phyloP scores from a whole-genome alignment of 1,140 invertebrate species.

The Aphis gossypii region DNA sequence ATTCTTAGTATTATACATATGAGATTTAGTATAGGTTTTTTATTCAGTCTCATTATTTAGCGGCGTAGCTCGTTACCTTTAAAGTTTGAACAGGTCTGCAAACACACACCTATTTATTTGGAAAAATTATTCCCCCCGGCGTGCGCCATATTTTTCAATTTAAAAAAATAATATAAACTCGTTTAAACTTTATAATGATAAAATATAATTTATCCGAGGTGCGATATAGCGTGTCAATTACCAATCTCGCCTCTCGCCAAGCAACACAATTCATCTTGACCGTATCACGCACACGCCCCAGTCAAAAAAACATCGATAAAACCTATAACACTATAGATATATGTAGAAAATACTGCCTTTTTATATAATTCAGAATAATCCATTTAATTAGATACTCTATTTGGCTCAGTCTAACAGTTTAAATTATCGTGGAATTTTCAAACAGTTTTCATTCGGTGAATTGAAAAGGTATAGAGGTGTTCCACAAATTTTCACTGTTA shows the following conservation, averaged over 20 bases:
- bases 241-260: background rate
- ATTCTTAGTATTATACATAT: background rate
- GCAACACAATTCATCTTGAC: background rate
- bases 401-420: background rate
- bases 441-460: background rate
- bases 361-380: background rate
- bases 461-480: background rate
- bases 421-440: background rate
- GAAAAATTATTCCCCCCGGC: background rate
- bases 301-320: background rate
- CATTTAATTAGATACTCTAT: background rate
- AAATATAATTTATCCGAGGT: conserved; percentile 23
- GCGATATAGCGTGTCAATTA: background rate
- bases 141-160: conserved; percentile 24
- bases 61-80: background rate
- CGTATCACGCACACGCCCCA: background rate
- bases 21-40: background rate
- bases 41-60: background rate
- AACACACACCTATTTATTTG: background rate
- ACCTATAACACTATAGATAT: background rate
- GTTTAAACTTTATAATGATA: background rate
- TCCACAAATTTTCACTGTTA: background rate
- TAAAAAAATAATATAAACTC: background rate
- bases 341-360: background rate
- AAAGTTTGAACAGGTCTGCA: background rate